phyloP scores from a whole-genome alignment of 2,797 vertebrate species.

The Schizothorax lantsangensis region DNA sequence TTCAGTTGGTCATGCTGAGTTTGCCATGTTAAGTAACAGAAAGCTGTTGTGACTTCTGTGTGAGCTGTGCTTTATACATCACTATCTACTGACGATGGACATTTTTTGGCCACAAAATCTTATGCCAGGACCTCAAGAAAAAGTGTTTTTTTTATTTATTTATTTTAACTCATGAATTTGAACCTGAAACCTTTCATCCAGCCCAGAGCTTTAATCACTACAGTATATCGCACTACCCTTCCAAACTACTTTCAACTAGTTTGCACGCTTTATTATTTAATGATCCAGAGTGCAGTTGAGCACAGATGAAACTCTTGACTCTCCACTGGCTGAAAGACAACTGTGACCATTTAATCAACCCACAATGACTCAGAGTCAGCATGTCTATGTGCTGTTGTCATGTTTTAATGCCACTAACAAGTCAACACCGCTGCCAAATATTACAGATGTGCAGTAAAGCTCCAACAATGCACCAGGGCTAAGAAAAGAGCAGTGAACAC shows the following conservation, averaged over 20 bases:
- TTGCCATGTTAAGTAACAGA: neutral
- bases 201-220: neutral
- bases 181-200: neutral
- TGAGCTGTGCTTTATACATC: neutral
- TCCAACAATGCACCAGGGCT: neutral
- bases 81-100: neutral
- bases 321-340: conserved; percentile 5
- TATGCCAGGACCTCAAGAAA: neutral
- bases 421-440: neutral
- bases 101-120: neutral
- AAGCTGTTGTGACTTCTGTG: neutral
- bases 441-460: neutral
- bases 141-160: too few species aligned
- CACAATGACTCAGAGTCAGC: neutral
- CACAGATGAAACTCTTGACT: neutral
- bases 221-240: neutral
- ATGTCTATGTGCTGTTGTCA: neutral
- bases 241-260: neutral
- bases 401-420: neutral
- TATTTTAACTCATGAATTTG: neutral
- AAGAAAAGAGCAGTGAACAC: conserved; percentile 34
- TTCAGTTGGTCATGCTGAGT: neutral
- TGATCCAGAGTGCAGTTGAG: neutral
- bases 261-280: neutral
- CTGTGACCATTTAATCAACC: neutral